Evolutionary conservation across 1,140 invertebrate genomes (phyloP).

Genomic region (Drosophila nannoptera): DNA sequence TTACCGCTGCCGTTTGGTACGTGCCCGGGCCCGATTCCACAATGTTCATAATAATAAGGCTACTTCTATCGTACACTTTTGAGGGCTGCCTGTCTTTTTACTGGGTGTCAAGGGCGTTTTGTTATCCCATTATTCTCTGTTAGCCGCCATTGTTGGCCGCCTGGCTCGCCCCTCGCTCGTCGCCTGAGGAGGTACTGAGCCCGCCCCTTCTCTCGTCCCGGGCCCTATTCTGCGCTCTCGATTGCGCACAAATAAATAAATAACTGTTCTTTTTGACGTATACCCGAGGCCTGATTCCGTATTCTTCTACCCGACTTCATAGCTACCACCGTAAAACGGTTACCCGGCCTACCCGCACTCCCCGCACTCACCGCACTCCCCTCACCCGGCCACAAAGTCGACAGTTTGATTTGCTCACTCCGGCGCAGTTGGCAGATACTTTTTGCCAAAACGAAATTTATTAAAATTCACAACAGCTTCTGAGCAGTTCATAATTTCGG

Average conservation of each 20-base stretch:
- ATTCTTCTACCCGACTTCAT: conserved; percentile 40
- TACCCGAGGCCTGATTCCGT: conserved; percentile 46
- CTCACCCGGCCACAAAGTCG: background rate
- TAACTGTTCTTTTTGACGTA: conserved; percentile 78
- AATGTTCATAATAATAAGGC: conserved; percentile 78
- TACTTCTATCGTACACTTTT: conserved; percentile 57
- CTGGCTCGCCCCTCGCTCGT: conserved; percentile 23
- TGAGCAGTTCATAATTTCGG: conserved; percentile 78
- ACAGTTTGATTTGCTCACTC: conserved; percentile 71
- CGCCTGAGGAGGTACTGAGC: conserved; percentile 35
- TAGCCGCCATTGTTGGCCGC: conserved; percentile 72
- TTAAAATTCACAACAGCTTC: conserved; percentile 78
- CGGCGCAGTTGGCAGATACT: conserved; percentile 54
- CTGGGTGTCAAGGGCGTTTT: conserved; percentile 79
- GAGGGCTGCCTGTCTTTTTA: conserved; percentile 76
- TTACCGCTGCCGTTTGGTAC: conserved; percentile 56
- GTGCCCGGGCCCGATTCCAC: conserved; percentile 50
- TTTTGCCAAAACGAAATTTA: conserved; percentile 62
- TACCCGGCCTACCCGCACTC: background rate
- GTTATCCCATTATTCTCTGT: conserved; percentile 79
- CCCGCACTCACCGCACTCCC: too few relatives aligned
- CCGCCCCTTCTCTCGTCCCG: background rate
- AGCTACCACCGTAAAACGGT: background rate
- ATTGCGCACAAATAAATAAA: conserved; percentile 77
- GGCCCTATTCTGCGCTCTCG: conserved; percentile 39